Base-by-base conservation (phyloP, 2,888 invertebrate genomes). In the Dolomedes plantarius region DNA sequence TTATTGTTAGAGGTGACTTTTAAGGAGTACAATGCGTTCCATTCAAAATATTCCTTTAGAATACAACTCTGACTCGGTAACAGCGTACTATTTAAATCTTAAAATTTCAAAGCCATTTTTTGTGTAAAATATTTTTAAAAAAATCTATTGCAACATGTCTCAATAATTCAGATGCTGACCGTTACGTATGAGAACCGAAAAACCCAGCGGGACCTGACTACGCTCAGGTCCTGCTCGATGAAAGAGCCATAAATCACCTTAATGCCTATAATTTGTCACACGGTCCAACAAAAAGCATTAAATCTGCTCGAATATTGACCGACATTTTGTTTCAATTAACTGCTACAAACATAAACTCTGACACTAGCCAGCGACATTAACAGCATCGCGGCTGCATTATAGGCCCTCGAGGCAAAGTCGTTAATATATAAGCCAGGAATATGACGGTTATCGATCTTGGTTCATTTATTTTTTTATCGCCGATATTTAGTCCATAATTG, bases 291-390 rank as follows among this genome's bases (percentile, higher is more conserved):
- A 7, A 46, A 29, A 29, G 28, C 31, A 65, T 65, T 65, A 65
- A 13, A 32, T 31, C 1, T 1, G 13, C n/a, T n/a, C 41, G 64
- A n/a, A 39, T 29, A 71, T 27, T 78, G 78, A 71, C 71, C 78
- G 78, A 78, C 29, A 78, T 78, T 71, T 78, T 64, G 71, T 78
- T 78, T 78, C 71, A 78, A 78, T 78, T 78, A 78, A 39, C 71
- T 19, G 56, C 50, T 69, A 77, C 77, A 36, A 23, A 46, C 46
- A 46, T 16, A 46, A 46, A 46, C 46, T 16, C 46, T 46, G 46
- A 46, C 46, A 46, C 46, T 46, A 16, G 46, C 46, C 46, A 46
- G 46, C 16, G 46, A 46, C 46, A 46, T 46, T 46, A 46, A 16
- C 46, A 5, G 16, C 11, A 5, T 11, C 7, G 2, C 46, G 2